Conservation (phyloP, 1,140 invertebrate species). For the Oncopeltus fasciatus region DNA sequence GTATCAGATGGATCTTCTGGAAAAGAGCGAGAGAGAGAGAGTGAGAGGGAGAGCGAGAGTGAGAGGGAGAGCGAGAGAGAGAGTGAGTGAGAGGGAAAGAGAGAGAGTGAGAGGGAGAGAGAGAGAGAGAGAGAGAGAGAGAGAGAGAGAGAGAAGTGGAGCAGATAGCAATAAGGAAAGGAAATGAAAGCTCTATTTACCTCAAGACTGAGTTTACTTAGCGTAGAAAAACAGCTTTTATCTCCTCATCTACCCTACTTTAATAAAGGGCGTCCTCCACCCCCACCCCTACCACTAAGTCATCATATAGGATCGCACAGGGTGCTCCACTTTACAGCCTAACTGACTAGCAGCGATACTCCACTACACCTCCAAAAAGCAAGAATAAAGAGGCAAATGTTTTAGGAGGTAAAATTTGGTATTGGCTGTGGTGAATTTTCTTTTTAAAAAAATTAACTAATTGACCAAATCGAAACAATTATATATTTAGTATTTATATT, state of each 20-base stretch:
- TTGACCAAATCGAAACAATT: too few species aligned
- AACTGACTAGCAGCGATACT: too few species aligned
- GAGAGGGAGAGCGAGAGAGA: background rate
- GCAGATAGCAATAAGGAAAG: background rate
- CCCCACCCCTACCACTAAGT: background rate
- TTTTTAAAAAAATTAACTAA: too few species aligned
- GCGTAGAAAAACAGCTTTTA: background rate
- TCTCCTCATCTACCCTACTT: background rate
- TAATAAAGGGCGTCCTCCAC: background rate
- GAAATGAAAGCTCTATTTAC: background rate
- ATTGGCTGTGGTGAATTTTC: too few species aligned
- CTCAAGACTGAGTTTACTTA: background rate
- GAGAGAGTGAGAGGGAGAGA: conserved; percentile 5
- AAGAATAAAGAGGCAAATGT: too few species aligned
- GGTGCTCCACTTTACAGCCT: too few species aligned
- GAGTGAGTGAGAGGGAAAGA: background rate
- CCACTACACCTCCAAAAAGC: too few species aligned
- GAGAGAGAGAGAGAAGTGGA: background rate
- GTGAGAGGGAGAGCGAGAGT: background rate
- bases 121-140: background rate
- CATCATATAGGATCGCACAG: too few species aligned
- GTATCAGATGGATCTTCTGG: too few species aligned
- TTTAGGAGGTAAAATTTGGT: too few species aligned
- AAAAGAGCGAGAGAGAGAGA: background rate
- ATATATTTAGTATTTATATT: too few species aligned